Conservation (phyloP, 2,888 invertebrate species). For the Rambutsinella grinnellia region DNA sequence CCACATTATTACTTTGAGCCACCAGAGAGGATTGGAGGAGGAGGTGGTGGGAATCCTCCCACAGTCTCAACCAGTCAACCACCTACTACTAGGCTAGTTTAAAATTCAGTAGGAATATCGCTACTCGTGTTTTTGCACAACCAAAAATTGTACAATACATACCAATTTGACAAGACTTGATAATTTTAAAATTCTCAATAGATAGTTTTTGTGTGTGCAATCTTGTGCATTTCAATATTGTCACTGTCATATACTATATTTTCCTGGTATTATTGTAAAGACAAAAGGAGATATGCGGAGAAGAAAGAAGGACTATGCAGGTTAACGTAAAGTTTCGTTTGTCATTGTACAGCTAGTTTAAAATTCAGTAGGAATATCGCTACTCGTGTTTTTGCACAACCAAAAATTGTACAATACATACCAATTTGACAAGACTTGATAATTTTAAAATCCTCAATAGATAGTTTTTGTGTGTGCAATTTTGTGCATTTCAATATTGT, state of each 20-base stretch:
- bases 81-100: no score
- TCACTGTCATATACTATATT: background rate
- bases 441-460: background rate
- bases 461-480: background rate
- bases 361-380: background rate
- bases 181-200: background rate
- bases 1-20: constrained; percentile 88
- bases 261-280: no score
- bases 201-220: background rate
- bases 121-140: background rate
- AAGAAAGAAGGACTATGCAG: no score
- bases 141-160: background rate
- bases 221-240: background rate
- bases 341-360: no score
- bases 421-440: constrained; percentile 12
- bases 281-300: no score
- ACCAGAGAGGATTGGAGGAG: constrained; percentile 10
- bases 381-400: background rate
- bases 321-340: no score
- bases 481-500: background rate
- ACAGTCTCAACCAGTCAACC: background rate
- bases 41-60: no score
- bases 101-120: background rate
- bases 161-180: constrained; percentile 14
- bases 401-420: background rate